These are phyloP conservation scores for Pseudococcus jackbeardsleyi DNA, from an alignment of 2,888 invertebrate genomes.

Conservation along the genomic window DNA sequence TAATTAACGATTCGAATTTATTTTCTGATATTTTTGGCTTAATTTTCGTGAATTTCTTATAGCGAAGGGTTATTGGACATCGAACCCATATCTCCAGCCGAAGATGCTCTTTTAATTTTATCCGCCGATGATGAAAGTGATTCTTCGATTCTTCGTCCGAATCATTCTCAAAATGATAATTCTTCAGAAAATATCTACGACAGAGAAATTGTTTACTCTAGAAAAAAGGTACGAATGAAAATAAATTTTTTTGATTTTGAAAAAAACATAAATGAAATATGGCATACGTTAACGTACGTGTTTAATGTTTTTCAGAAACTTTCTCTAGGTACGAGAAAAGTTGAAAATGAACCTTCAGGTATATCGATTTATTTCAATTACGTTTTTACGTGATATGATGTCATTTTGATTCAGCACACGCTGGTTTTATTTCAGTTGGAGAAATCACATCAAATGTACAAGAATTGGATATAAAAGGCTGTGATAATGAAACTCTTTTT, in stretches of 20 bases:
- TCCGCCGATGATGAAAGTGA: neutral
- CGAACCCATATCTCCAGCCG: constrained; percentile 47
- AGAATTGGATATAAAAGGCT: neutral
- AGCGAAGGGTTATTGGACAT: neutral
- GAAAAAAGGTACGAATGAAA: neutral
- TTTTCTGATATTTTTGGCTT: neutral
- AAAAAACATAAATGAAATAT: too few relatives aligned
- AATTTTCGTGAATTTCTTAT: neutral
- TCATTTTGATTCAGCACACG: neutral
- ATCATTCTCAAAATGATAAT: neutral
- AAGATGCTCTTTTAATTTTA: constrained; percentile 51
- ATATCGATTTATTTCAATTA: neutral
- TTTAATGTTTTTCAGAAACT: neutral
- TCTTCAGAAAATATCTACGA: neutral
- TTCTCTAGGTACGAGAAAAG: neutral
- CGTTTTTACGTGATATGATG: neutral
- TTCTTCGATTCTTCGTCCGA: neutral
- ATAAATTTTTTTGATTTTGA: too few relatives aligned
- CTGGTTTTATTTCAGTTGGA: neutral
- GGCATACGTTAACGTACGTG: too few relatives aligned
- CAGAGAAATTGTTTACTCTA: neutral
- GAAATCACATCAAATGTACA: neutral
- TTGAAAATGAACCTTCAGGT: neutral
- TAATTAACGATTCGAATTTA: neutral
- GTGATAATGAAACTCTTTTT: neutral